Base-by-base conservation (phyloP, 2,888 invertebrate genomes). In the Morpho helenor region DNA sequence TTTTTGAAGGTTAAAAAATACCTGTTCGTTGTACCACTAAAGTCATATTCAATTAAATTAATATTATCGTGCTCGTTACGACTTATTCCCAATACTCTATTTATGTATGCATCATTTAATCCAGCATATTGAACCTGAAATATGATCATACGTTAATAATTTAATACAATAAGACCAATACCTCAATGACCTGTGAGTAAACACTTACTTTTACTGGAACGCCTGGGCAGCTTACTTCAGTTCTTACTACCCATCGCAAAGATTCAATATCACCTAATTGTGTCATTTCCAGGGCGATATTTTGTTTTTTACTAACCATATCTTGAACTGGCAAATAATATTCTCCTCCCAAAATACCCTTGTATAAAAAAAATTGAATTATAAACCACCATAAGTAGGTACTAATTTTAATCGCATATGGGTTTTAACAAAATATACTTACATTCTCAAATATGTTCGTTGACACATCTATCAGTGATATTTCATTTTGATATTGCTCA, bases 11-110 rank as follows among this genome's bases (percentile, higher is more conserved):
- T 7, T 23, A 48, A 48, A 23, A 22, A 22, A 47, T 66, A 81
- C 82, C 66, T 73, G 10, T 73, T 67, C 9, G 77, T 79, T 8
- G 69, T 63, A 9, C 84, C 84, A 60, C 84, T 82, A 59, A 80
- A 84, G 52, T 83, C 82, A 72, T 79, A 77, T 10, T 78, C 78
- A 49, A 68, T 77, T 5, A 63, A 56, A 16, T 57, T 22, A 0
- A 59, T 43, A 5, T 23, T 62, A 53, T 8, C 41, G 4, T 47
- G 40, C 22, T 58, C 50, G 2, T 60, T 40, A 3, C 64, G 23
- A 22, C 67, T 51, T 0, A 68, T 56, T n/a, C 74, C 75, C 4
- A 65, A 65, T 7, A 74, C 74, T 50, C 59, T 74, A 47, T 73
- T 76, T 0, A 71, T 64, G 23, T 78, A 78, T 2, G 64, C 56